Conservation (phyloP, 2,113 vertebrate species). For the Callocephalon fimbriatum region DNA sequence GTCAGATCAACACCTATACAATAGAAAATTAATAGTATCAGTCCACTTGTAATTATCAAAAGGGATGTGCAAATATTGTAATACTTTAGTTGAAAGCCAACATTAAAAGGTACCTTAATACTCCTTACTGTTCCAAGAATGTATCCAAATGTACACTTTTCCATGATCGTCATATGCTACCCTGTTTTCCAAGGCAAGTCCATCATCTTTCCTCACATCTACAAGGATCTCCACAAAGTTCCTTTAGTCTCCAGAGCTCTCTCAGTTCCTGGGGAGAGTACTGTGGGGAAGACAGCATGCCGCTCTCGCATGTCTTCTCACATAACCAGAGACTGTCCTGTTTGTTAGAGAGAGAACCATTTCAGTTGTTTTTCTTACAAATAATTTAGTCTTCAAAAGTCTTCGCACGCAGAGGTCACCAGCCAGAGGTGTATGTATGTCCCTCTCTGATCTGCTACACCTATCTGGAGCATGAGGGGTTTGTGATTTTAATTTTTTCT, state of each 20-base stretch:
- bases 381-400: not conserved
- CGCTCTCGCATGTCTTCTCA: slow-evolving; percentile 90
- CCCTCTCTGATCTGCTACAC: not conserved
- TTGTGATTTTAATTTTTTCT: not conserved
- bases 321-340: slow-evolving; percentile 95
- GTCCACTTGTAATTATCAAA: slow-evolving; percentile 59
- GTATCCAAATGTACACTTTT: not conserved
- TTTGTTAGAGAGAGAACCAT: slow-evolving; percentile 52
- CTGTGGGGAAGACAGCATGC: slow-evolving; percentile 96
- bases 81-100: slow-evolving; percentile 19
- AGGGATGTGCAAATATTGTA: slow-evolving; percentile 62
- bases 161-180: not conserved
- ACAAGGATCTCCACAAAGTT: slow-evolving; percentile 89
- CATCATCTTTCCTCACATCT: slow-evolving; percentile 77
- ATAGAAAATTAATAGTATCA: slow-evolving; percentile 42
- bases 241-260: slow-evolving; percentile 86
- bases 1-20: not conserved
- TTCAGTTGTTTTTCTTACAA: not conserved
- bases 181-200: not conserved
- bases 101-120: not conserved
- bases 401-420: not conserved
- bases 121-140: not conserved
- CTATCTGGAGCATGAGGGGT: not conserved
- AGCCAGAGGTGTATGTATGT: accelerated
- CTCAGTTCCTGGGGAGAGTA: slow-evolving; percentile 86